phyloP scores from a whole-genome alignment of 2,888 invertebrate species.

The Sphaeridia pumilis region DNA sequence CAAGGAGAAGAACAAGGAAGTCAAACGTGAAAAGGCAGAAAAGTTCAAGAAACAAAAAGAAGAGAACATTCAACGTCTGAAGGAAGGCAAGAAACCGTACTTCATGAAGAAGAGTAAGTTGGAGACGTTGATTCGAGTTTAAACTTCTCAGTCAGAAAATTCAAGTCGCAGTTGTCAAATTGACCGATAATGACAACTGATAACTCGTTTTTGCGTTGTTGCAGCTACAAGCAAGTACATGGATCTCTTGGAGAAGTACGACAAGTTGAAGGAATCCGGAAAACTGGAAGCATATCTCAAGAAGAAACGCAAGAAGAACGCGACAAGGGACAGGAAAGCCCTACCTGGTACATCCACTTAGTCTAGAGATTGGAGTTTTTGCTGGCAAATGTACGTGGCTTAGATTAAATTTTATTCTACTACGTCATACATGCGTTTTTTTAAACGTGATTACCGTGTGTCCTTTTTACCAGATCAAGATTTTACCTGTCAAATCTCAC shows the following conservation, averaged over 20 bases:
- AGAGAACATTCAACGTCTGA: slow-evolving; percentile 49
- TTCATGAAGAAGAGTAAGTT: slow-evolving; percentile 62
- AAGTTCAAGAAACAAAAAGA: slow-evolving; percentile 47
- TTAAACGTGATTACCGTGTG: no score
- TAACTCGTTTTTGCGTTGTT: slow-evolving; percentile 40
- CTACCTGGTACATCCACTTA: background rate
- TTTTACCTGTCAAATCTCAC: no score
- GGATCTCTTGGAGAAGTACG: slow-evolving; percentile 64
- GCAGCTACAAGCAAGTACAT: slow-evolving; percentile 65
- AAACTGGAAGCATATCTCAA: slow-evolving; percentile 69
- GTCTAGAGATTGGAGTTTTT: no score
- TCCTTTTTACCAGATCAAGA: no score
- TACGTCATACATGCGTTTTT: no score
- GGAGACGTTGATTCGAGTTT: no score
- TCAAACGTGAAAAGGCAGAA: slow-evolving; percentile 47
- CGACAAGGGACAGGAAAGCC: slow-evolving; percentile 40
- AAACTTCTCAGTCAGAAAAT: background rate
- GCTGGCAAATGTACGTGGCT: no score
- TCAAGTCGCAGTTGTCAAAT: no score
- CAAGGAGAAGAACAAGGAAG: slow-evolving; percentile 56
- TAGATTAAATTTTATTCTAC: no score
- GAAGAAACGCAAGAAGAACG: slow-evolving; percentile 64
- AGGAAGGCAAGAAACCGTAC: slow-evolving; percentile 57
- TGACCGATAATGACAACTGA: no score
- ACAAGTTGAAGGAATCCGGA: slow-evolving; percentile 63